Base-by-base conservation (phyloP, 2,113 vertebrate species). In the Lasiurus borealis region DNA sequence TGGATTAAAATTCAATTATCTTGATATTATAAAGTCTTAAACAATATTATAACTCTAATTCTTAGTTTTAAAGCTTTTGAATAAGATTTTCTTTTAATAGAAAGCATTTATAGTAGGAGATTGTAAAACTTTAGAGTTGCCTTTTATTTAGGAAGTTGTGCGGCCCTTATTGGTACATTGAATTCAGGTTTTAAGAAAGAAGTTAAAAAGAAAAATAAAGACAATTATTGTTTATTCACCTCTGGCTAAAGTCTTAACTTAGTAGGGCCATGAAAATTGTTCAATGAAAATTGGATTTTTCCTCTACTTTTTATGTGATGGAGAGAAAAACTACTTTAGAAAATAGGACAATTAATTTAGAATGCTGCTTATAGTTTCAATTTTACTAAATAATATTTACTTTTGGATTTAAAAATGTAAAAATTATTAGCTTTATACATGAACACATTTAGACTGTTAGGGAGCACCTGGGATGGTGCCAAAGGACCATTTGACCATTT, bases 1-100 rank as follows among this genome's bases (percentile, higher is more conserved):
- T 78, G 8, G 36, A 84, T 78, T 86, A 95, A 90, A 94, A 96
- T 85, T 12, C 31, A 96, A 94, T 95, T 96, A 93, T 94, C 48
- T 54, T 90, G 64, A 94, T 92, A 80, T 94, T 92, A 75, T 75
- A 89, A 11, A 66, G 46, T 76, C 50, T 76, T 90, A 92, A 29
- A 2, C 10, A 87, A 52, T 29, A 68, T 52, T 77, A 57, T 72
- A 86, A 69, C 10, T 50, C 12, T 93, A 91, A 50, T 72, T 84
- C 34, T 71, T 72, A 69, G 15, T 93, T 92, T 69, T 48, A 94
- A 96, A 78, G 25, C 8, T 57, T 86, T 34, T 31, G 16, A 86
- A 62, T 80, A 84, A 50, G 57, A 91, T 76, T 71, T 85, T 1
- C 15, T 91, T 59, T 90, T 76, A 94, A 66, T 72, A n/a, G 15